phyloP scores from a whole-genome alignment of 2,113 vertebrate genomes.

The Cheirogaleus medius region DNA sequence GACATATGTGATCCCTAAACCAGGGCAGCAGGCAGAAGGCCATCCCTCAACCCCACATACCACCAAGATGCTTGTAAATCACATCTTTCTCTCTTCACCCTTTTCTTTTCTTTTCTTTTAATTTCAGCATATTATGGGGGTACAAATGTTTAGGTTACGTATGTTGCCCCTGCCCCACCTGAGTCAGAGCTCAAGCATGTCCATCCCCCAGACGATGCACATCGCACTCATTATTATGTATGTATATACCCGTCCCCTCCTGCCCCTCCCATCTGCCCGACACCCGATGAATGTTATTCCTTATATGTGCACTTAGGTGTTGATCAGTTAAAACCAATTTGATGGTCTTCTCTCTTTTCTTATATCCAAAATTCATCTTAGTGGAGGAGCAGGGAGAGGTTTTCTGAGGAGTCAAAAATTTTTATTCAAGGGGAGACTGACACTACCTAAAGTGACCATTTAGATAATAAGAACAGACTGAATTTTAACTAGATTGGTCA shows the following conservation, averaged over 20 bases:
- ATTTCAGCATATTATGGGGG: no score
- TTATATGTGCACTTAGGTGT: no score
- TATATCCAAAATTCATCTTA: background rate
- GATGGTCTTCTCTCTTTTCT: background rate
- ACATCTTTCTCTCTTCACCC: background rate
- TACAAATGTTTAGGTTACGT: no score
- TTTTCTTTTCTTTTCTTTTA: background rate
- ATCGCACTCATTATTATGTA: no score
- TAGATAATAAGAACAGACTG: constrained; percentile 5
- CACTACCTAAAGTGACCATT: background rate
- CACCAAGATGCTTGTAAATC: background rate
- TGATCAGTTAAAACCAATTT: no score
- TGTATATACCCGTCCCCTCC: no score
- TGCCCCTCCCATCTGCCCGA: no score
- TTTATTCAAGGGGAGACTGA: background rate
- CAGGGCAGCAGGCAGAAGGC: background rate
- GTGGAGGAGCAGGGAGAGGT: background rate
- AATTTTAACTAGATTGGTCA: background rate
- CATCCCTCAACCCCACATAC: no score
- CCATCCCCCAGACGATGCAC: no score
- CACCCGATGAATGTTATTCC: no score
- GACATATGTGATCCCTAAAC: background rate
- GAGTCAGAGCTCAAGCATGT: no score
- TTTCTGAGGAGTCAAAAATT: background rate
- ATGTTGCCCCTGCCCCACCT: no score